Conservation (phyloP, 1,140 invertebrate genomes). For the Ganaspis sp. region DNA sequence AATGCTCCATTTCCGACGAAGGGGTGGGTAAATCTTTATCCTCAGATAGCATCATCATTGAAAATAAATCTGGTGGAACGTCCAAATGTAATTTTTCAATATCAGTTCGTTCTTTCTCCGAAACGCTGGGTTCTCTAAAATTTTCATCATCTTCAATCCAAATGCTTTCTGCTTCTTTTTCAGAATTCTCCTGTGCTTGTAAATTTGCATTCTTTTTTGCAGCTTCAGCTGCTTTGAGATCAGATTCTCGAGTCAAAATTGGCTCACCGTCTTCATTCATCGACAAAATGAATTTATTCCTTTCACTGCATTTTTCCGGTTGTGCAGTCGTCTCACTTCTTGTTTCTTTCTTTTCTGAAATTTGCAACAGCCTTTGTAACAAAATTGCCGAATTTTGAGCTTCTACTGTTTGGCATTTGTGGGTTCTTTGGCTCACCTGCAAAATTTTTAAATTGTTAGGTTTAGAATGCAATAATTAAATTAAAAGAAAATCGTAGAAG, state of each 20-base stretch:
- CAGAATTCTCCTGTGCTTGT: slow-evolving; percentile 1
- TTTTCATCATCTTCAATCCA: slow-evolving; percentile 37
- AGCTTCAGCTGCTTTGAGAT: slow-evolving; percentile 46
- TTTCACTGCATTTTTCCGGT: slow-evolving; percentile 52
- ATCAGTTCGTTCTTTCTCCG: slow-evolving; percentile 30
- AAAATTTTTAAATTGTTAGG: background rate
- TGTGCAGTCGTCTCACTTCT: background rate
- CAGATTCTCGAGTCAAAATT: slow-evolving; percentile 62
- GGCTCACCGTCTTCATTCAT: slow-evolving; percentile 66
- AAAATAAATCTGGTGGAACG: slow-evolving; percentile 72
- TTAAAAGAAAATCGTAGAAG: slow-evolving; percentile 1
- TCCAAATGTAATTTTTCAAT: slow-evolving; percentile 56
- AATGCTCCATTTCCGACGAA: slow-evolving; percentile 75
- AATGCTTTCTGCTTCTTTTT: slow-evolving; percentile 30
- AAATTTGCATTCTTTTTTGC: slow-evolving; percentile 12
- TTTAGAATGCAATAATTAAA: slow-evolving; percentile 10
- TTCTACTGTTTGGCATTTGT: slow-evolving; percentile 83
- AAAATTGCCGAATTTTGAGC: slow-evolving; percentile 74
- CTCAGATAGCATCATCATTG: slow-evolving; percentile 73
- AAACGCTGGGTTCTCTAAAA: slow-evolving; percentile 33
- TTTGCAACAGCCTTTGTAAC: slow-evolving; percentile 73
- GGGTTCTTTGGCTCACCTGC: slow-evolving; percentile 86
- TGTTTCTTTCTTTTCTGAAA: slow-evolving; percentile 40
- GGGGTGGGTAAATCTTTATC: slow-evolving; percentile 66
- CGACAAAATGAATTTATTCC: slow-evolving; percentile 69